phyloP scores from a whole-genome alignment of 2,797 vertebrate species.

The Macropus fuliginosus region DNA sequence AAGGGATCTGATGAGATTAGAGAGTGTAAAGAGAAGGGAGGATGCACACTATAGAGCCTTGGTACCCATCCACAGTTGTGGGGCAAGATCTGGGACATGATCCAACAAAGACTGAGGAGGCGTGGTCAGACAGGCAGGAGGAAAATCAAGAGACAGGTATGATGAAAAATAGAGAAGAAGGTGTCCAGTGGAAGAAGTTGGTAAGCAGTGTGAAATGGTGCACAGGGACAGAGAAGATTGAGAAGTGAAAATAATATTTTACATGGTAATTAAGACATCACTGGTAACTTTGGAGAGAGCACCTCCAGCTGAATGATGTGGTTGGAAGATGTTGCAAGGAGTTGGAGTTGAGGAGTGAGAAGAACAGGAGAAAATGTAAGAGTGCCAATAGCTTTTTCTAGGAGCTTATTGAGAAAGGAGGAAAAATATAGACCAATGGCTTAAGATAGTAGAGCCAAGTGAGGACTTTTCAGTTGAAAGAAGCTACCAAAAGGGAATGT shows the following conservation, averaged over 20 bases:
- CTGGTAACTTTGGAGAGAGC: background rate
- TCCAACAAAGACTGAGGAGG: background rate
- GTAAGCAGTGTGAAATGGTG: background rate
- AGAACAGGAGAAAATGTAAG: background rate
- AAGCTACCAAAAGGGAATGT: background rate
- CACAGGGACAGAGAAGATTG: background rate
- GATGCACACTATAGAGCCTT: background rate
- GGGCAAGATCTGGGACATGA: background rate
- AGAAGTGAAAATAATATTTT: background rate
- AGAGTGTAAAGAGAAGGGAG: background rate
- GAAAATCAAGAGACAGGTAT: background rate
- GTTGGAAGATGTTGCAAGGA: background rate
- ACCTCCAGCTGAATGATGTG: background rate
- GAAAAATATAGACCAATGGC: background rate
- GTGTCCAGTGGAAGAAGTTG: background rate
- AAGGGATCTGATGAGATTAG: background rate
- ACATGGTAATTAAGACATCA: background rate
- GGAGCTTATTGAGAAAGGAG: background rate
- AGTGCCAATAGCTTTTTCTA: background rate
- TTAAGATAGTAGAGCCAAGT: background rate
- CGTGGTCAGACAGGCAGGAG: background rate
- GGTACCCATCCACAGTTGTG: background rate
- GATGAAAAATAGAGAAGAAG: background rate
- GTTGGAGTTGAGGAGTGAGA: background rate
- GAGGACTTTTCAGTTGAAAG: background rate